Conservation (phyloP, 2,113 vertebrate species). For the Kobus ellipsiprymnus region DNA sequence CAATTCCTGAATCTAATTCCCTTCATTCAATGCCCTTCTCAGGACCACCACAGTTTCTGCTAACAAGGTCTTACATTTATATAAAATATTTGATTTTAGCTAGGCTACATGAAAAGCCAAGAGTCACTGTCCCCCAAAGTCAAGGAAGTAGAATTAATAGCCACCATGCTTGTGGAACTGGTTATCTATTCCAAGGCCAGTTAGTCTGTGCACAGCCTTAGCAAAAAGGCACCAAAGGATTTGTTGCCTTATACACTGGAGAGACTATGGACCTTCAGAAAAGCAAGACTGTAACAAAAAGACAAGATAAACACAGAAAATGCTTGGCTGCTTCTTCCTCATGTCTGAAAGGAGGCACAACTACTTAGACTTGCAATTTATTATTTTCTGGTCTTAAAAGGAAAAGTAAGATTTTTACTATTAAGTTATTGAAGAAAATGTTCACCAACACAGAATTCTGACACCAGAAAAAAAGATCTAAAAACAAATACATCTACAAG, state of each 20-base stretch:
- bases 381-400: neutral
- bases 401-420: neutral
- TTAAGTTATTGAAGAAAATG: neutral
- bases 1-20: neutral
- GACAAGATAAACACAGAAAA: neutral
- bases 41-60: neutral
- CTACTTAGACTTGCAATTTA: neutral
- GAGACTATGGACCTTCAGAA: neutral
- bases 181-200: neutral
- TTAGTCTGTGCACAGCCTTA: neutral
- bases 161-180: neutral
- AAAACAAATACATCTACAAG: neutral
- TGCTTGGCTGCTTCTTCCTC: neutral
- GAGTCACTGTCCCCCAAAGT: neutral
- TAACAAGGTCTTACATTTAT: neutral
- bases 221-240: neutral
- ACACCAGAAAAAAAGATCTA: slow-evolving; percentile 18
- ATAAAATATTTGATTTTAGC: neutral
- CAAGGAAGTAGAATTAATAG: neutral
- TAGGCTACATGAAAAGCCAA: neutral
- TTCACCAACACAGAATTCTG: neutral
- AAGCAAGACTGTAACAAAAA: neutral
- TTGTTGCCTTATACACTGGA: neutral
- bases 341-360: neutral
- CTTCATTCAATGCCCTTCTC: neutral